Evolutionary conservation across 2,888 invertebrate genomes (phyloP).

Genomic region (Sylvicola fuscatus): DNA sequence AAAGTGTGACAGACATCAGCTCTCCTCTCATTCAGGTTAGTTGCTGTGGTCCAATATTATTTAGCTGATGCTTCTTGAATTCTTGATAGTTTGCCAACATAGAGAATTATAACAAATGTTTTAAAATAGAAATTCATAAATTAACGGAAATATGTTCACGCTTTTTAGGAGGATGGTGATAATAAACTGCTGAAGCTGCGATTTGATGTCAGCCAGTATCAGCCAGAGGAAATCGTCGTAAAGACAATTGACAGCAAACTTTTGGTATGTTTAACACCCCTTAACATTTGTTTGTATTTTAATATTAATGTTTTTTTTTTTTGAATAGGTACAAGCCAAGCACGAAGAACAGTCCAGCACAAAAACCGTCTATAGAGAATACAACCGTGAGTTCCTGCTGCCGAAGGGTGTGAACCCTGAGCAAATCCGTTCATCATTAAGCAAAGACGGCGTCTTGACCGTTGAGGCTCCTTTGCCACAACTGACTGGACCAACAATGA

Average conservation of each 20-base stretch:
- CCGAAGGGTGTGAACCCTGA: conserved; percentile 96
- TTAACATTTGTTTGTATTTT: conserved; percentile 2
- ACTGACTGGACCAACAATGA: conserved; percentile 24
- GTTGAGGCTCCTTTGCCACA: conserved; percentile 86
- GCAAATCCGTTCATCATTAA: conserved; percentile 84
- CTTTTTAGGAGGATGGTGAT: conserved; percentile 67
- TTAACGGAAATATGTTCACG: conserved; percentile 16
- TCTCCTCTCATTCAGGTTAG: conserved; percentile 53
- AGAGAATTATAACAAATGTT: no score
- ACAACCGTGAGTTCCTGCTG: conserved; percentile 91
- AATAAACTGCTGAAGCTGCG: conserved; percentile 85
- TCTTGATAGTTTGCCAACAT: no score
- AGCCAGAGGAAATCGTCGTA: conserved; percentile 92
- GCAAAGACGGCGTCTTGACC: conserved; percentile 89
- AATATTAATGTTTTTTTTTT: conserved; percentile 8
- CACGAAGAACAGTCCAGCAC: conserved; percentile 96
- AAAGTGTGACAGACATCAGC: conserved; percentile 64
- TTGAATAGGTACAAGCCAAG: conserved; percentile 76
- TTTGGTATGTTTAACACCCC: conserved; percentile 54
- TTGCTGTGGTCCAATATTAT: not conserved
- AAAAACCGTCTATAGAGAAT: conserved; percentile 93
- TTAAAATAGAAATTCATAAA: no score
- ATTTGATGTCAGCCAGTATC: conserved; percentile 95
- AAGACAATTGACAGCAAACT: conserved; percentile 97
- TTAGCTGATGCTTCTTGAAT: not conserved